These are phyloP conservation scores for Gorsachius magnificus DNA, from an alignment of 2,797 vertebrate genomes.

Conservation along the genomic window DNA sequence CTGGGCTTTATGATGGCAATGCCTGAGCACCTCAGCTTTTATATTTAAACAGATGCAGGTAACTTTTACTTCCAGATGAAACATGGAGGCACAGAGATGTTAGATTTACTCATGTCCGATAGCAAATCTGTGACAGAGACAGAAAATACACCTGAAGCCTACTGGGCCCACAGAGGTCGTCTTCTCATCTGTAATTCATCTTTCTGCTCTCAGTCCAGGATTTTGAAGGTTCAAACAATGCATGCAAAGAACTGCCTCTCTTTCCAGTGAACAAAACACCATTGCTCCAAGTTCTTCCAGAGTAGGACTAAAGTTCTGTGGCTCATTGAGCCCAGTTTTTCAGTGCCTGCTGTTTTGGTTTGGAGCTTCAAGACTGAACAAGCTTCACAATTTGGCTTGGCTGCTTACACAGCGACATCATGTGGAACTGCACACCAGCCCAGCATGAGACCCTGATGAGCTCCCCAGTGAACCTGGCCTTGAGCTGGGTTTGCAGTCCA, in stretches of 20 bases:
- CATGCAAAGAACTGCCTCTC: background rate
- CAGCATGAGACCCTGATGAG: fast-evolving
- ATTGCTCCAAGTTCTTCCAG: background rate
- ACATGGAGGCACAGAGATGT: background rate
- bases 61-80: slow-evolving; percentile 25
- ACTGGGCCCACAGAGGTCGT: background rate
- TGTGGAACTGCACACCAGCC: background rate
- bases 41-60: background rate
- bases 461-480: background rate
- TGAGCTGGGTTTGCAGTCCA: background rate
- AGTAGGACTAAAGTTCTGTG: background rate
- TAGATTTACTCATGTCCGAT: background rate
- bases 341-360: background rate
- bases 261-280: background rate
- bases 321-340: fast-evolving
- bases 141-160: background rate
- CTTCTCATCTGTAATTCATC: background rate
- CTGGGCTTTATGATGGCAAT: background rate
- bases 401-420: background rate
- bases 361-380: background rate
- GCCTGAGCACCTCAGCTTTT: background rate
- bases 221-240: background rate
- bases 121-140: background rate
- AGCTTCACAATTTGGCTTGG: background rate
- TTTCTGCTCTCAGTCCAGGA: background rate